Base-by-base conservation (phyloP, 2,797 vertebrate species). In the Sebastes hubbsi region DNA sequence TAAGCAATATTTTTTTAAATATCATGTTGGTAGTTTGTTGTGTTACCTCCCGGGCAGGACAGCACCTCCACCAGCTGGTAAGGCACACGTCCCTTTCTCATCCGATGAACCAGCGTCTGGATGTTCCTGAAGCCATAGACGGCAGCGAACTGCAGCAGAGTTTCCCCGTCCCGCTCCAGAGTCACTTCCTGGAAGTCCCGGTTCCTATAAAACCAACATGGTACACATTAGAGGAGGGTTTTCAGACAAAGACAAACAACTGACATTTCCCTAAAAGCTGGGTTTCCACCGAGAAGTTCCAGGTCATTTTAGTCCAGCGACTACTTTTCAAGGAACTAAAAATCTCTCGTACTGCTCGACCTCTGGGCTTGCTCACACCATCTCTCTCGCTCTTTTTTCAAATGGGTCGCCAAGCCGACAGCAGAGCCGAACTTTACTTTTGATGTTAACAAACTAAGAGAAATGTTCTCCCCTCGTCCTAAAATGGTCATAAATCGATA, bases 1-100 rank as follows among this genome's bases (percentile, higher is more conserved):
- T 5, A 62, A 36, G 60, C 30, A 13, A 2, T 62, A 56, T 11
- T 60, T 61, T 61, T 5, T 5, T 4, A 8, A 2, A 63, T 16
- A 27, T 60, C 12, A 16, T 29, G 22, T 3, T 32, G 22, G 3
- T 22, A 8, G 22, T 11, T 49, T 38, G 49, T 3, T 2, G 14
- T 0, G 10, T 85, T 94, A 99, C 98, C 98, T 96, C 97, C 96
- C 0, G 98, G 97, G 58, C 98, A 99, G 75, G 98, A 98, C 34
- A 99, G 95, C 71, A 99, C 98, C 90, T 99, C 98, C 77, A 99
- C 97, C 61, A 99, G 96, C 74, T 99, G 97, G 88, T 98, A 99
- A 0, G 96, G 97, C 74, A 97, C 95, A 3, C 95, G 97, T 30
- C 97, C 97, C 87, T 97, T 98, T 77, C 96, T 97, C 94, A 99